Evolutionary conservation across 2,113 vertebrate species (phyloP).

Genomic region (Macrotus californicus): DNA sequence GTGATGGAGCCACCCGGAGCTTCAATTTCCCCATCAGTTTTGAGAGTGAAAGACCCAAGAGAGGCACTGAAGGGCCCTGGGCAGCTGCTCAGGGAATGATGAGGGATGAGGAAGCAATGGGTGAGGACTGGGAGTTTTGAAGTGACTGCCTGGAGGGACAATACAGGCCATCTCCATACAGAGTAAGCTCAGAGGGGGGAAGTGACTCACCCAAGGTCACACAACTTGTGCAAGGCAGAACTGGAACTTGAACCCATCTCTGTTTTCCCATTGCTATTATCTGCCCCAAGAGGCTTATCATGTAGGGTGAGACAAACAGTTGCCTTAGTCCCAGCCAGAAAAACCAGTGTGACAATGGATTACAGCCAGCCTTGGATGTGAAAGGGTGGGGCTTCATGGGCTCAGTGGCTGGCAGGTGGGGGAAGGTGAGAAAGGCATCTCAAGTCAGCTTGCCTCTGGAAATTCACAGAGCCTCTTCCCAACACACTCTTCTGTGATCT

Average conservation of each 20-base stretch:
- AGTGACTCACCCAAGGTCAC: neutral
- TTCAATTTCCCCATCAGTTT: neutral
- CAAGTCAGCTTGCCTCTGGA: neutral
- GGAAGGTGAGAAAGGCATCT: neutral
- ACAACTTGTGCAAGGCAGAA: neutral
- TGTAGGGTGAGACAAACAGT: slow-evolving; percentile 1
- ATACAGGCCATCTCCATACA: neutral
- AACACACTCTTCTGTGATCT: neutral
- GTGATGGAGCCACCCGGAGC: neutral
- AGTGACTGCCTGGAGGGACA: neutral
- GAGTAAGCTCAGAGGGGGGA: neutral
- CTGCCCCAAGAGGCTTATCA: neutral
- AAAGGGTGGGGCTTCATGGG: neutral
- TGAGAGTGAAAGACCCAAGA: neutral
- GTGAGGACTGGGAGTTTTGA: neutral
- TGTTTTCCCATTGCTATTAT: neutral
- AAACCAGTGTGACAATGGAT: slow-evolving; percentile 4
- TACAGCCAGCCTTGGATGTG: neutral
- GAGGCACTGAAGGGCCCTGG: neutral
- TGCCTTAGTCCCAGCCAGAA: slow-evolving; percentile 40
- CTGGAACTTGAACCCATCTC: neutral
- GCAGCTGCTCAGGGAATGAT: neutral
- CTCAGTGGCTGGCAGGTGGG: neutral
- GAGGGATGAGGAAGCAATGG: neutral
- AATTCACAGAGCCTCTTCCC: neutral